Percentiles rank a stretch among this genome's conserved stretches.
phyloP scores from a whole-genome alignment of 2,113 vertebrate species.

The Scomber japonicus region DNA sequence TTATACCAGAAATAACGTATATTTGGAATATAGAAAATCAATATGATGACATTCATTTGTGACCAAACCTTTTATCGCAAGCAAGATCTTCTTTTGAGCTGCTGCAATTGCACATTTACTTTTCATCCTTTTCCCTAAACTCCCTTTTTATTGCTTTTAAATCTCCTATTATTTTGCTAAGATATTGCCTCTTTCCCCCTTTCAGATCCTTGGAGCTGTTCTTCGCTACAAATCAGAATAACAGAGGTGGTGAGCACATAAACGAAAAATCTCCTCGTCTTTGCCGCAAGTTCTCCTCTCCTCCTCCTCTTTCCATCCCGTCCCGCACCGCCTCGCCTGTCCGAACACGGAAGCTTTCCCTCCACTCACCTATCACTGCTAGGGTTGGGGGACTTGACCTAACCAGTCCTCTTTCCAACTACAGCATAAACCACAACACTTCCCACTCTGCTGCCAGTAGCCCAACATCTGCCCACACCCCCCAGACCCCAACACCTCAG shows the following conservation, averaged over 20 bases:
- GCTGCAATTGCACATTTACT: background rate
- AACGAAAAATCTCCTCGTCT: slow-evolving; percentile 94
- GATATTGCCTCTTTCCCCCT: background rate
- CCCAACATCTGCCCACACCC: slow-evolving; percentile 87
- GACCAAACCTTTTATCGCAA: background rate
- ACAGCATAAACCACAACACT: slow-evolving; percentile 78
- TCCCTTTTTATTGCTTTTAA: slow-evolving; percentile 41
- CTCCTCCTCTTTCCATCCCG: slow-evolving; percentile 91
- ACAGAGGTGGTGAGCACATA: slow-evolving; percentile 85
- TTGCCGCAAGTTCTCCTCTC: slow-evolving; percentile 96
- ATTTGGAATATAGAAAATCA: background rate
- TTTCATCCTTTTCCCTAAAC: slow-evolving; percentile 13
- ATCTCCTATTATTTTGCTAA: slow-evolving; percentile 24
- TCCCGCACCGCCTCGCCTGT: slow-evolving; percentile 94
- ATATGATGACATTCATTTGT: background rate
- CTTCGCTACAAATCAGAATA: slow-evolving; percentile 95
- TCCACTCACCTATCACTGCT: slow-evolving; percentile 92
- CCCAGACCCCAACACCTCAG: slow-evolving; percentile 78
- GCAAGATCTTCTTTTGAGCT: background rate
- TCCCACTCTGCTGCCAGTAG: slow-evolving; percentile 88
- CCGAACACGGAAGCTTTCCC: slow-evolving; percentile 92
- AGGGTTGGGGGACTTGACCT: slow-evolving; percentile 91
- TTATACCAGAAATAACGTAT: background rate
- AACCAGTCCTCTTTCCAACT: slow-evolving; percentile 83
- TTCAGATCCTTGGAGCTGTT: slow-evolving; percentile 96